Percentiles rank a stretch among this genome's conserved stretches.
Evolutionary conservation across 2,113 vertebrate genomes (phyloP).

Genomic region (Ornithorhynchus anatinus): DNA sequence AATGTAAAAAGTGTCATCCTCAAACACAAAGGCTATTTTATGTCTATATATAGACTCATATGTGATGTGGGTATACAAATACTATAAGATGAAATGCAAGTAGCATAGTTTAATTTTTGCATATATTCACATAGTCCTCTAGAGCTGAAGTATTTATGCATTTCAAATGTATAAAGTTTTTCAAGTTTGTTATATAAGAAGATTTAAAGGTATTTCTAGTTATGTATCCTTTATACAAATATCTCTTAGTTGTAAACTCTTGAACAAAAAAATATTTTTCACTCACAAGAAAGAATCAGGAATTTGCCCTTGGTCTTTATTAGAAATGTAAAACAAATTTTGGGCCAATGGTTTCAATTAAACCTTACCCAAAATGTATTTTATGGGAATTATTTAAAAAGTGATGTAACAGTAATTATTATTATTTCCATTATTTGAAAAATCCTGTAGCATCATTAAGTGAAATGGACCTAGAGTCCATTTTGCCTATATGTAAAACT

Average conservation of each 20-base stretch:
- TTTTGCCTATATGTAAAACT: too few species aligned
- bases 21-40: background rate
- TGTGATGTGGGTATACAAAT: constrained; percentile 28
- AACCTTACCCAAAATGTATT: constrained; percentile 38
- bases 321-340: constrained; percentile 57
- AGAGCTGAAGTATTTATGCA: constrained; percentile 69
- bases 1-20: too few species aligned
- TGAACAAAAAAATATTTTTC: constrained; percentile 69
- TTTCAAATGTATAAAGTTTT: constrained; percentile 64
- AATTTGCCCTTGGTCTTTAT: constrained; percentile 66
- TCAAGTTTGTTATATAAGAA: constrained; percentile 62
- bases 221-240: constrained; percentile 72
- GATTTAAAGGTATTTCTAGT: constrained; percentile 59
- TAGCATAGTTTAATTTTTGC: constrained; percentile 66
- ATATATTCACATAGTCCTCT: constrained; percentile 60
- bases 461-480: too few species aligned
- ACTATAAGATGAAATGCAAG: constrained; percentile 64
- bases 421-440: too few species aligned
- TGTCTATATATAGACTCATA: constrained; percentile 38
- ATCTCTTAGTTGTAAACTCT: constrained; percentile 63
- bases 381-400: constrained; percentile 40
- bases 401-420: background rate
- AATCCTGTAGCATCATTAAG: too few species aligned
- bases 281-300: constrained; percentile 59
- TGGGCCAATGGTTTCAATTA: constrained; percentile 52